These are phyloP conservation scores for Platichthys stellatus DNA, from an alignment of 2,113 vertebrate genomes.

Conservation along the genomic window DNA sequence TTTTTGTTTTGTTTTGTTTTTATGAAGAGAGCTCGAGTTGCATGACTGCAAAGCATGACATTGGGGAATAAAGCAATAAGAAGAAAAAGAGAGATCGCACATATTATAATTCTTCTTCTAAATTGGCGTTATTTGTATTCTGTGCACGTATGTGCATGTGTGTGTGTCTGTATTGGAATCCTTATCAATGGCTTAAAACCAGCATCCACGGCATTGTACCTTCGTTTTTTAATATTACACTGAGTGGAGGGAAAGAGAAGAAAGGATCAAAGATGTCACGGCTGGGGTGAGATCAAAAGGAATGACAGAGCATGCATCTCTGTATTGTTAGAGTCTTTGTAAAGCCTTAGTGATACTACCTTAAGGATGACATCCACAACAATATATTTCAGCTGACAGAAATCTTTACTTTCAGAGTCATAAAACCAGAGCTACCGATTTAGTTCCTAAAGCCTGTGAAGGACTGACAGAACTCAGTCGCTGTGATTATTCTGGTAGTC, in stretches of 20 bases:
- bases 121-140: conserved; percentile 58
- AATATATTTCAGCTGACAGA: conserved; percentile 29
- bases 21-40: conserved; percentile 64
- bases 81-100: conserved; percentile 61
- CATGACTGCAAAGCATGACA: conserved; percentile 55
- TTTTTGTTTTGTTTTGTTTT: conserved; percentile 25
- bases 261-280: conserved; percentile 71
- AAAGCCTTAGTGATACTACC: conserved; percentile 53
- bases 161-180: conserved; percentile 49
- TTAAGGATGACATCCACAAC: conserved; percentile 46
- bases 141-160: conserved; percentile 9
- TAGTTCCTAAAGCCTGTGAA: conserved; percentile 19
- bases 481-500: conserved; percentile 37
- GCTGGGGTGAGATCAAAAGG: conserved; percentile 66
- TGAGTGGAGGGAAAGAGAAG: conserved; percentile 54
- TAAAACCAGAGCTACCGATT: conserved; percentile 26
- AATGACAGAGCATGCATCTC: conserved; percentile 53
- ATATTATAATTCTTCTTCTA: conserved; percentile 69
- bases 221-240: conserved; percentile 69
- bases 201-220: conserved; percentile 52
- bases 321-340: conserved; percentile 64
- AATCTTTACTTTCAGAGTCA: conserved; percentile 30
- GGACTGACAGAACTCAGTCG: conserved; percentile 22
- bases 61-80: conserved; percentile 73
- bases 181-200: conserved; percentile 72